These are phyloP conservation scores for Rhamphomyia laevipes DNA, from an alignment of 2,888 invertebrate genomes.

Conservation along the genomic window DNA sequence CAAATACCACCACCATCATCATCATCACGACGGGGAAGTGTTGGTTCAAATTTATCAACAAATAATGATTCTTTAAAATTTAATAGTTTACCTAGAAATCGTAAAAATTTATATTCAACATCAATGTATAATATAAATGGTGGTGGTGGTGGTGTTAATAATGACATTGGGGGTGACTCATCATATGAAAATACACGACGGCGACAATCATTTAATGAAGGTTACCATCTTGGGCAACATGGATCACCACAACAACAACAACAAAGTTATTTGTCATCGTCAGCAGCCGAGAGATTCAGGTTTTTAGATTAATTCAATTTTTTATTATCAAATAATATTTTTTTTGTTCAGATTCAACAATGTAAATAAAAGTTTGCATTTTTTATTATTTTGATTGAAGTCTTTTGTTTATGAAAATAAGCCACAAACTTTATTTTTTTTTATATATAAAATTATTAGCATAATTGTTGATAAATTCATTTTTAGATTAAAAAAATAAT, in stretches of 20 bases:
- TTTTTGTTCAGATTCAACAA: background rate
- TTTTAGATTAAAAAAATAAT: background rate
- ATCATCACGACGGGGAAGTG: background rate
- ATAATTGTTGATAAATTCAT: background rate
- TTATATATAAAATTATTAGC: background rate
- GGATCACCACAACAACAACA: background rate
- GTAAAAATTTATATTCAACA: background rate
- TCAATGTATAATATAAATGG: background rate
- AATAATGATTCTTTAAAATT: background rate
- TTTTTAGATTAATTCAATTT: background rate
- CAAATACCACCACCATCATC: background rate
- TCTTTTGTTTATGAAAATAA: background rate
- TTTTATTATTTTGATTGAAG: background rate
- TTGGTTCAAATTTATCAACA: background rate
- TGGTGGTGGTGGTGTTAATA: background rate
- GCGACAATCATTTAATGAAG: conserved; percentile 2
- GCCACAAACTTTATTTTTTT: background rate
- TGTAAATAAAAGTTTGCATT: background rate
- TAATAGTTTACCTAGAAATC: background rate
- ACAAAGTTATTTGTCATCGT: background rate
- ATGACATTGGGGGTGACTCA: background rate
- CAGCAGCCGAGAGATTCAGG: background rate
- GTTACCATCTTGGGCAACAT: background rate
- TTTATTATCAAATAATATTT: background rate
- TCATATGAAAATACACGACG: background rate